A percentile compares a stretch with the other conserved stretches of the same genome.
Conservation (phyloP, 2,797 vertebrate species). For the Sebastolobus alascanus region DNA sequence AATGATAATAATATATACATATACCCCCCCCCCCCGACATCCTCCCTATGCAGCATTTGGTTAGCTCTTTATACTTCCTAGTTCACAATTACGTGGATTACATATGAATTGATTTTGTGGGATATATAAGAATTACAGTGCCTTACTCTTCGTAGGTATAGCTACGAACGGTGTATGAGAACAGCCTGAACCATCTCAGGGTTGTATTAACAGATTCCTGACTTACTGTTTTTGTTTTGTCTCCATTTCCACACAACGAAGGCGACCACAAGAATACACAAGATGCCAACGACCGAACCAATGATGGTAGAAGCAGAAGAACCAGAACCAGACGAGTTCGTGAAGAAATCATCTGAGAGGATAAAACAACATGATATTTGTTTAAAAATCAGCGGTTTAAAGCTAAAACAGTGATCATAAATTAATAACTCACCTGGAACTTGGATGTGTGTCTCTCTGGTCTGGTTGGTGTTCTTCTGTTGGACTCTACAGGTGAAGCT, state of each 20-base stretch:
- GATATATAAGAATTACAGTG: too few relatives aligned
- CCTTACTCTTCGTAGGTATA: accelerated
- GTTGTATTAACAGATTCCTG: not conserved
- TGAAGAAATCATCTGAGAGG: not conserved
- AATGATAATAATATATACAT: too few relatives aligned
- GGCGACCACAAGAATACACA: not conserved
- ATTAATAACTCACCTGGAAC: not conserved
- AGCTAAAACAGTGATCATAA: not conserved
- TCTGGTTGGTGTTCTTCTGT: too few relatives aligned
- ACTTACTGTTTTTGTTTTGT: slow-evolving; percentile 2
- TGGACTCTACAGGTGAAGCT: too few relatives aligned
- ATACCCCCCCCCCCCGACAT: too few relatives aligned
- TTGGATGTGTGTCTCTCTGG: accelerated
- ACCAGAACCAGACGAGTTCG: accelerated
- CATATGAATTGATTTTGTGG: too few relatives aligned
- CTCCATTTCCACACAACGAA: too few relatives aligned
- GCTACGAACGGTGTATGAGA: too few relatives aligned
- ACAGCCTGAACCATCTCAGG: too few relatives aligned
- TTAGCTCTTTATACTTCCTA: too few relatives aligned
- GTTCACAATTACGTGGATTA: too few relatives aligned
- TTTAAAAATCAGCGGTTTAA: accelerated
- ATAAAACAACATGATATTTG: not conserved
- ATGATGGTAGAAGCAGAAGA: not conserved
- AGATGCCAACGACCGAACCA: not conserved
- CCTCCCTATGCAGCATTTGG: too few relatives aligned